These are phyloP conservation scores for Okapia johnstoni DNA, from an alignment of 2,113 vertebrate species.

Conservation along the genomic window DNA sequence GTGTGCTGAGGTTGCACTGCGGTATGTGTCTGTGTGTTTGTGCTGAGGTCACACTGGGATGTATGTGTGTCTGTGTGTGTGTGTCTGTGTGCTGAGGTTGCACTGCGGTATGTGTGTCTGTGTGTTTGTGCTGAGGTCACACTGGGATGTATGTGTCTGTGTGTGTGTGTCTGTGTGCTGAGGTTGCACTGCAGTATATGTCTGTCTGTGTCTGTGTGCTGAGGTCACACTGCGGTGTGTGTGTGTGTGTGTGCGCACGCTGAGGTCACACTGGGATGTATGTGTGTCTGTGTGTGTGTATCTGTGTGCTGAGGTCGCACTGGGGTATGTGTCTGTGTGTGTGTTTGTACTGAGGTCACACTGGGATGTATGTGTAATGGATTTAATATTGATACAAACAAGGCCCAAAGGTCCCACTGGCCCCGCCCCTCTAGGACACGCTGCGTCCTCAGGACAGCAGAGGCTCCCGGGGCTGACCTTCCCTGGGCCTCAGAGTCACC, in stretches of 20 bases:
- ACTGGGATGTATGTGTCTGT: not conserved
- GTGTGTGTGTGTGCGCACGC: too few species aligned
- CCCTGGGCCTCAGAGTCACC: not conserved
- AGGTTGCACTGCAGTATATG: too few species aligned
- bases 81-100: too few species aligned
- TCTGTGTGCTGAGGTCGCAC: too few species aligned
- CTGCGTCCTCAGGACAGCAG: not conserved
- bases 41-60: too few species aligned
- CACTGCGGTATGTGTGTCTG: too few species aligned
- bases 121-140: not conserved
- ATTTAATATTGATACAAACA: not conserved
- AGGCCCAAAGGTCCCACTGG: not conserved
- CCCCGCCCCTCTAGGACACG: fast-evolving
- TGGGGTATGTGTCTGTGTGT: too few species aligned
- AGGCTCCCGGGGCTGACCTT: not conserved
- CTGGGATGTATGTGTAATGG: not conserved
- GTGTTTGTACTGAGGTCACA: too few species aligned
- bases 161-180: not conserved
- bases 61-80: too few species aligned
- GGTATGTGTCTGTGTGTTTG: too few species aligned
- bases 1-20: too few species aligned
- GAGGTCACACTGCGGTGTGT: not conserved
- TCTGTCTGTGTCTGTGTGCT: too few species aligned
- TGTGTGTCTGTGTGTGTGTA: not conserved
- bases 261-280: not conserved